Base-by-base conservation (phyloP, 2,888 invertebrate species). In the Sialis lutaria region DNA sequence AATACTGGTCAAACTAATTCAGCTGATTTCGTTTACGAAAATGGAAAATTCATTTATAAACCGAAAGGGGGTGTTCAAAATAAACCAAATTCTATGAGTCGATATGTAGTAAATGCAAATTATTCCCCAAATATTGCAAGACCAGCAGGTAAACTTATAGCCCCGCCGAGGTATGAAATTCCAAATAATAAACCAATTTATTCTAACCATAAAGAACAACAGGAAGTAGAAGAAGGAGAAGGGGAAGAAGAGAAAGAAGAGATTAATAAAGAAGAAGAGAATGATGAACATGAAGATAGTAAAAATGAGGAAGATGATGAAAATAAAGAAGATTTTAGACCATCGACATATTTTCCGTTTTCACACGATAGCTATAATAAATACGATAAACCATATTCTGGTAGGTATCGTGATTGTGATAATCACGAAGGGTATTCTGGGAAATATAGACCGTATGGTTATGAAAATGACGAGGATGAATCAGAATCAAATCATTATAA, bases 291-390 rank as follows among this genome's bases (percentile, higher is more conserved):
- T 35, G 30, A 43, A 47, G 12, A 39, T 30, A 12, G 12, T 4
- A 42, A 48, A 43, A 49, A 53, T 13, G 52, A 53, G 12, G 49
- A 51, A 13, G 52, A 53, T 40, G 44, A 50, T 6, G 51, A 49
- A 9, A 40, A 48, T 9, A 44, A 48, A 22, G 49, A 52, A 3
- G 54, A 30, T 42, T 42, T 42, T 30, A 42, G 32, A 31, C 42
- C 42, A 9, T 42, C 42, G 6, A 6, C 22, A 42, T 42, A 42
- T 42, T 22, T 22, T 22, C 22, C 22, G 22, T 22, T 22, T 22
- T 2, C 22, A 2, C 22, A 22, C 22, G 22, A 22, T 4, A 22
- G 22, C 22, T 22, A 22, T 4, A 22, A 22, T 22, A 22, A 22
- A 22, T 22, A 22, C 22, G 22, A 22, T 22, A 22, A n/a, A 40